Conservation (phyloP, 2,113 vertebrate genomes). For the Ivindomyrus marchei region DNA sequence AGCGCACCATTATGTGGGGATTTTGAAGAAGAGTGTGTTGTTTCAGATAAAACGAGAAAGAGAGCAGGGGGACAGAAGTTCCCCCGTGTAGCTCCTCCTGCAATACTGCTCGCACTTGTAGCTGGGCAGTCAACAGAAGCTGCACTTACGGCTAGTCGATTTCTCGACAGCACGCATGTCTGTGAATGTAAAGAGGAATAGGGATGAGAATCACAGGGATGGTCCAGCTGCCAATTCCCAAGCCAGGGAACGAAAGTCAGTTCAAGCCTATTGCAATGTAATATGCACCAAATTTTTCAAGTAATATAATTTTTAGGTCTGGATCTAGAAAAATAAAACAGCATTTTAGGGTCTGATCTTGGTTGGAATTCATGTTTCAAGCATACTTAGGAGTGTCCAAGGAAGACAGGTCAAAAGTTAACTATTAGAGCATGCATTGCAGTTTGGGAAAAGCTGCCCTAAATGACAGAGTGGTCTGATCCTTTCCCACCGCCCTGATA, state of each 20-base stretch:
- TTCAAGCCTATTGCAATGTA: neutral
- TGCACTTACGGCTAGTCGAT: neutral
- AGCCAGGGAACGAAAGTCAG: neutral
- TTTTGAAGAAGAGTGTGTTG: neutral
- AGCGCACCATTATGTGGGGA: neutral
- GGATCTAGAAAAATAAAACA: neutral
- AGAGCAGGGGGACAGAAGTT: neutral
- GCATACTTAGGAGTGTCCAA: neutral
- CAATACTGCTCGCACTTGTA: neutral
- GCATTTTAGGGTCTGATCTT: neutral
- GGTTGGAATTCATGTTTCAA: neutral
- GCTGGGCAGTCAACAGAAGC: neutral
- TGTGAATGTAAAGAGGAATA: neutral
- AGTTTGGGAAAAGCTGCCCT: slow-evolving; percentile 1
- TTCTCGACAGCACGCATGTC: neutral
- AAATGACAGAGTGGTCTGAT: neutral
- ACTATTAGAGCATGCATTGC: neutral
- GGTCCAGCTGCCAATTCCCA: neutral
- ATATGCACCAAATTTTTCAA: neutral
- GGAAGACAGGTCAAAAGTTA: neutral
- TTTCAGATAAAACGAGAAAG: neutral
- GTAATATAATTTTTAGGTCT: neutral
- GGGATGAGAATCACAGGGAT: neutral
- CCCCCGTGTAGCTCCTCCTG: neutral
- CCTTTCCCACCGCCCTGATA: slow-evolving; percentile 17